These are phyloP conservation scores for Nomada hirtipes DNA, from an alignment of 2,888 invertebrate genomes.

Conservation along the genomic window DNA sequence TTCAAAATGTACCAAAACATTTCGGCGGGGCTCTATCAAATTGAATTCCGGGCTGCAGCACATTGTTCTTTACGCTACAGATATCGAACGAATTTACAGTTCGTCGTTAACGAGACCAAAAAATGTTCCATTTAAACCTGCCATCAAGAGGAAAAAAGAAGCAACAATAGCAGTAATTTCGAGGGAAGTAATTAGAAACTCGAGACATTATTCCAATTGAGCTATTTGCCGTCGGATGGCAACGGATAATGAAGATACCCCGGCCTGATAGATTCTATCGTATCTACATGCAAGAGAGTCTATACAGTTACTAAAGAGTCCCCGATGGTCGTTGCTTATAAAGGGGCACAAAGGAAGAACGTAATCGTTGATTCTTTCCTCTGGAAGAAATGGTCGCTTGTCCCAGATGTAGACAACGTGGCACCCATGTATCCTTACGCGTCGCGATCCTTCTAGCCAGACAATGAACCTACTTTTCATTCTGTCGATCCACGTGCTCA, in stretches of 20 bases:
- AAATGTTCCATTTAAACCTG: too few relatives aligned
- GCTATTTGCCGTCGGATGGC: constrained; percentile 14
- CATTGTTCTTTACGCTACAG: too few relatives aligned
- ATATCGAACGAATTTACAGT: too few relatives aligned
- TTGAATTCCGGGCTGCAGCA: too few relatives aligned
- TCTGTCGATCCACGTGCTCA: constrained; percentile 72
- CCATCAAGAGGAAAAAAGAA: too few relatives aligned
- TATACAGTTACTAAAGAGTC: constrained; percentile 37
- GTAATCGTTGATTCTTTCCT: constrained; percentile 65
- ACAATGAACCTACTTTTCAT: constrained; percentile 78
- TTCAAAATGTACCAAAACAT: too few relatives aligned
- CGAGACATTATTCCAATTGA: constrained; percentile 43
- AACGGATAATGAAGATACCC: constrained; percentile 57
- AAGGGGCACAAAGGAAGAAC: constrained; percentile 41
- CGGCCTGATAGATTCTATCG: constrained; percentile 45
- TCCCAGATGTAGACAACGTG: constrained; percentile 49
- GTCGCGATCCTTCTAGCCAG: constrained; percentile 58
- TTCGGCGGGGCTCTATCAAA: too few relatives aligned
- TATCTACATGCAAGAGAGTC: constrained; percentile 32
- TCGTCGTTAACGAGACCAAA: too few relatives aligned
- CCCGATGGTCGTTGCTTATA: constrained; percentile 40
- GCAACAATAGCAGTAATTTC: background rate
- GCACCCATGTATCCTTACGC: constrained; percentile 61
- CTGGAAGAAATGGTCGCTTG: constrained; percentile 47
- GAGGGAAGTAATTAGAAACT: constrained; percentile 1